Evolutionary conservation across 2,888 invertebrate species (phyloP), one percentile per base, ranked within the genome.

Genomic region (Perizoma affinitatum): DNA sequence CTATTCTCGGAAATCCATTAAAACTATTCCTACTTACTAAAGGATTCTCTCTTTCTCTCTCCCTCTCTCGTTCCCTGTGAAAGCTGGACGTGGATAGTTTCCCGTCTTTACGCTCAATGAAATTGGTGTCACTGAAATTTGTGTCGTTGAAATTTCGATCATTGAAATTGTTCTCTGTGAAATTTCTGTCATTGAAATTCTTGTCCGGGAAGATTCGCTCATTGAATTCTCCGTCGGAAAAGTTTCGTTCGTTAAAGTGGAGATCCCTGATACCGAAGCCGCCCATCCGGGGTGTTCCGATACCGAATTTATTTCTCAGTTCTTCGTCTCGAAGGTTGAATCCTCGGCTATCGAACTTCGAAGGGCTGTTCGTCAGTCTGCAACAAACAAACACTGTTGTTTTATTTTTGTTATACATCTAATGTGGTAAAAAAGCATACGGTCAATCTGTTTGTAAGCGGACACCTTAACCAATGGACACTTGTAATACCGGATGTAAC

Each of bases 1-100:
- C 86, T 60, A 92, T 82, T 63, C 92, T 80, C 5, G 90, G 93
- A 67, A 90, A 92, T 6, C 91, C 92, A 65, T 86, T 93, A 69
- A 93, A 93, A 68, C 92, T 93, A 74, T 92, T 92, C 65, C 92
- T 87, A 75, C 91, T 92, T 41, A 90, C 91, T 66, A 92, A 68
- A 44, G 90, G 87, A 59, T 90, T 92, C 44, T 93, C 92, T 50
- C 91, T 77, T 56, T 88, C 88, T 63, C 91, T 78, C 61, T 88
- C 88, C 59, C 90, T 83, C 59, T 89, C 70, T 50, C 70, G 55
- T 58, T 70, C 88, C 64, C 90, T 83, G 57, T 93, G 92, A 66
- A 93, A 92, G 73, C 92, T 92, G 10, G 91, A 87, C 7, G 92
- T 92, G 0, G 92, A 92, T 41, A 92, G 78, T 66, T 92, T 92